These are phyloP conservation scores for Cinara cedri DNA, from an alignment of 2,888 invertebrate genomes.

Conservation along the genomic window DNA sequence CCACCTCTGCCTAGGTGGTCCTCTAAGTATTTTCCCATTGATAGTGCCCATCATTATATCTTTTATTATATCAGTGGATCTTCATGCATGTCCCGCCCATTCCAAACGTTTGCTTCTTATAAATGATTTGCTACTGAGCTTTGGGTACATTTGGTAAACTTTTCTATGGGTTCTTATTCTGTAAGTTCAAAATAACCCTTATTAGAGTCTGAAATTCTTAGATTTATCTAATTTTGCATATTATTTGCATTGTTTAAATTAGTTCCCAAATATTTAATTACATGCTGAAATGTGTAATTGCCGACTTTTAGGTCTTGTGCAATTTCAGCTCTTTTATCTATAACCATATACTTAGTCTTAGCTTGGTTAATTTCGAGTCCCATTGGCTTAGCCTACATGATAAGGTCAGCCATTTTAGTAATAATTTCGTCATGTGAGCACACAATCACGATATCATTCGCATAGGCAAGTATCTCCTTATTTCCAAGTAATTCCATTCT, in stretches of 20 bases:
- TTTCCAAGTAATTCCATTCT: not conserved
- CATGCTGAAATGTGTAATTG: not conserved
- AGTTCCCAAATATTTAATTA: constrained; percentile 6
- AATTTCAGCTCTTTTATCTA: not conserved
- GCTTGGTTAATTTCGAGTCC: not conserved
- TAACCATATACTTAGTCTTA: not conserved
- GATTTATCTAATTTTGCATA: not conserved
- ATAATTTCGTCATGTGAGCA: not conserved
- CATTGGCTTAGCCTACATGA: not conserved
- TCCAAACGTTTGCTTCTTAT: constrained; percentile 13
- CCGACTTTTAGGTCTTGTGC: not conserved
- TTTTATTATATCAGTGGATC: constrained; percentile 10
- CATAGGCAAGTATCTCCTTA: not conserved
- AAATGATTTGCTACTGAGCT: constrained; percentile 18
- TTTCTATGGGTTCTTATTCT: not conserved
- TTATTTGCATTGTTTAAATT: constrained; percentile 13
- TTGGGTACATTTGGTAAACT: constrained; percentile 8
- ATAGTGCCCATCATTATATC: not conserved
- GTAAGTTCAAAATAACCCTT: not conserved
- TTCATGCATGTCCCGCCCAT: not conserved
- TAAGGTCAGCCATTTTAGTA: not conserved
- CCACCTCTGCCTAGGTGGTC: not conserved
- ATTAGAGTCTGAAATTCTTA: not conserved
- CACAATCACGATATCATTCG: not conserved
- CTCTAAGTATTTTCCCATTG: not conserved